Conservation (phyloP, 1,140 invertebrate species). For the Ceratina japonica region DNA sequence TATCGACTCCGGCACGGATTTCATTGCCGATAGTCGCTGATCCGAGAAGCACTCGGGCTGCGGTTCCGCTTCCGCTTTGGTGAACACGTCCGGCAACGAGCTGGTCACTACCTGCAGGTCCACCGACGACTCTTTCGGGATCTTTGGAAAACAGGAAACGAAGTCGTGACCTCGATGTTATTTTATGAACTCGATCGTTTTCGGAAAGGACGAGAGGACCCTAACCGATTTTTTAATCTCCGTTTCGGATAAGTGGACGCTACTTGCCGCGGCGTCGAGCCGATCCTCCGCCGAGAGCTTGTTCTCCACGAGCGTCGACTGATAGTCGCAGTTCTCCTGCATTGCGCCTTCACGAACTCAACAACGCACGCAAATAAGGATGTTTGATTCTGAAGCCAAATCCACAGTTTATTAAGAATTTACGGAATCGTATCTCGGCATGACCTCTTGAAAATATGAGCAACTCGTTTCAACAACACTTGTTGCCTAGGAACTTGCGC, state of each 20-base stretch:
- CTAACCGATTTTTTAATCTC: constrained; percentile 24
- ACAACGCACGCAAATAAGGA: neutral
- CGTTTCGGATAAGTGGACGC: neutral
- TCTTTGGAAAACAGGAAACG: constrained; percentile 15
- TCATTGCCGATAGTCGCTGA: neutral
- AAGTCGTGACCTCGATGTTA: neutral
- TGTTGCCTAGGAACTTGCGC: constrained; percentile 7
- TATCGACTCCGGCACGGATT: neutral
- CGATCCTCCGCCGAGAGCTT: neutral
- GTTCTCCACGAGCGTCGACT: neutral
- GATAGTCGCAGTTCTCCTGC: constrained; percentile 16
- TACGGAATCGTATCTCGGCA: neutral
- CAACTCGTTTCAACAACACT: constrained; percentile 2
- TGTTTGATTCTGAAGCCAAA: neutral
- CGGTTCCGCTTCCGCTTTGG: neutral
- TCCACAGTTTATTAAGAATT: constrained; percentile 3
- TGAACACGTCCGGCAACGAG: neutral
- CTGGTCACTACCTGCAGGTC: neutral
- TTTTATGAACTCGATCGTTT: neutral
- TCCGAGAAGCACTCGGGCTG: neutral
- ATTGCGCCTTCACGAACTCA: neutral
- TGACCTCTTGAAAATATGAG: neutral
- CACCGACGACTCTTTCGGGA: neutral
- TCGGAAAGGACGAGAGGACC: neutral
- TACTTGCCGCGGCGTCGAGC: constrained; percentile 10